These are phyloP conservation scores for Onychomys arenicola DNA, from an alignment of 2,797 vertebrate genomes.

Conservation along the genomic window DNA sequence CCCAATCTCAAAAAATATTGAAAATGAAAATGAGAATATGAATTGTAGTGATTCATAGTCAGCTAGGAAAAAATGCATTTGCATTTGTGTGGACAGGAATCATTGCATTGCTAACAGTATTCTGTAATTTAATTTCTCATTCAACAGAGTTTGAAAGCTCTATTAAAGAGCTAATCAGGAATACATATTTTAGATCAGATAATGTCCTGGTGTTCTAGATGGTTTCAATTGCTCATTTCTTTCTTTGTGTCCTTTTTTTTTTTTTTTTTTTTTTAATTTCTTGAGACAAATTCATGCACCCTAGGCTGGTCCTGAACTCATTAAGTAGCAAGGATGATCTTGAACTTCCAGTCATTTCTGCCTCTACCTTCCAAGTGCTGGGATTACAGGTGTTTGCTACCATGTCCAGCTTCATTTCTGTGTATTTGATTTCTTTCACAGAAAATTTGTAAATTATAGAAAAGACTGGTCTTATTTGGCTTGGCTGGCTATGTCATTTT, in stretches of 20 bases:
- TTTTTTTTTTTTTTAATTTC: too few species aligned
- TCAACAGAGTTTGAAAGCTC: neutral
- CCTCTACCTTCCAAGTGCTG: neutral
- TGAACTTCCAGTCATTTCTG: neutral
- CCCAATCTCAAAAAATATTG: neutral
- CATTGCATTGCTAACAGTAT: slow-evolving; percentile 38
- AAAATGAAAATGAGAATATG: slow-evolving; percentile 15
- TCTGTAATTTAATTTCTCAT: slow-evolving; percentile 42
- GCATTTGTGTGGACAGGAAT: slow-evolving; percentile 10
- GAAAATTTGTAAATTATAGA: neutral
- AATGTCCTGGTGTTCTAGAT: neutral
- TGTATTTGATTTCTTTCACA: slow-evolving; percentile 50
- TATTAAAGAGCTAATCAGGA: neutral
- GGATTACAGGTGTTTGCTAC: neutral
- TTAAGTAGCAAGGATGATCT: neutral
- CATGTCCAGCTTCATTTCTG: slow-evolving; percentile 12
- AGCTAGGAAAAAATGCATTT: slow-evolving; percentile 49
- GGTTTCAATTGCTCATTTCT: slow-evolving; percentile 40
- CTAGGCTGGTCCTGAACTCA: neutral
- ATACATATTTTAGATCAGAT: slow-evolving; percentile 7
- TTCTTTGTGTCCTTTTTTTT: too few species aligned
- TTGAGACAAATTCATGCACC: neutral
- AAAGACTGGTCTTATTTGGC: slow-evolving; percentile 31
- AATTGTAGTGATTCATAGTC: slow-evolving; percentile 41
- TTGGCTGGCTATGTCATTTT: neutral